phyloP scores from a whole-genome alignment of 2,113 vertebrate genomes.

The Antechinus flavipes region DNA sequence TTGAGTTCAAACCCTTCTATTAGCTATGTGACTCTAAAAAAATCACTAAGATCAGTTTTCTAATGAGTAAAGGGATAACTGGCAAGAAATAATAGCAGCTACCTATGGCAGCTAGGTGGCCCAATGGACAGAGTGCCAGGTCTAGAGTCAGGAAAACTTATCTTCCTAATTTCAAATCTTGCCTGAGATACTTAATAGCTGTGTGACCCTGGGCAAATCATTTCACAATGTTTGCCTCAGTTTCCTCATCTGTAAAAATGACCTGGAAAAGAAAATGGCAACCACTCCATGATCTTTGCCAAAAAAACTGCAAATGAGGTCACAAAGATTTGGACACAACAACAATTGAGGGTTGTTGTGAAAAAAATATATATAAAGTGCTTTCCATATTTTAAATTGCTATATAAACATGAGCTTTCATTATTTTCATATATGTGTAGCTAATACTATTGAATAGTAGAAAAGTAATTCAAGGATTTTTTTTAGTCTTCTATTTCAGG shows the following conservation, averaged over 20 bases:
- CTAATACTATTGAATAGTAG: not conserved
- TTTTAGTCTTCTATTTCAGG: conserved; percentile 22
- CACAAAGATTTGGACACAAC: not conserved
- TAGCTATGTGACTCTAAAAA: not conserved
- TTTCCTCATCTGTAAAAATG: not conserved
- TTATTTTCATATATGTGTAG: not conserved
- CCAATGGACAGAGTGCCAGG: not conserved
- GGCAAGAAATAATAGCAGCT: not conserved
- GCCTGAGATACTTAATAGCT: not conserved
- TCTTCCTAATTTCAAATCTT: not conserved
- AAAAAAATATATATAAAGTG: not conserved
- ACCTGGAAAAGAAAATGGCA: not conserved
- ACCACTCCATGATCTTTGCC: not conserved
- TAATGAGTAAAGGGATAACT: not conserved
- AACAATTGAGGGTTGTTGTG: not conserved
- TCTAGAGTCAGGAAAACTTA: not conserved
- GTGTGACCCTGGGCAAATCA: not conserved
- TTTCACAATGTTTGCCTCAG: not conserved
- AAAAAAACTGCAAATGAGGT: not conserved
- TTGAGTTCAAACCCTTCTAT: not conserved
- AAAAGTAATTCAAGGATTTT: not conserved
- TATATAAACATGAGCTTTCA: not conserved
- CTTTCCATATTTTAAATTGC: not conserved
- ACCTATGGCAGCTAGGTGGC: not conserved
- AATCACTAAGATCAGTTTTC: not conserved